Evolutionary conservation across 2,797 vertebrate species (phyloP), one percentile per base, ranked within the genome.

Genomic region (Cossypha niveicapilla): DNA sequence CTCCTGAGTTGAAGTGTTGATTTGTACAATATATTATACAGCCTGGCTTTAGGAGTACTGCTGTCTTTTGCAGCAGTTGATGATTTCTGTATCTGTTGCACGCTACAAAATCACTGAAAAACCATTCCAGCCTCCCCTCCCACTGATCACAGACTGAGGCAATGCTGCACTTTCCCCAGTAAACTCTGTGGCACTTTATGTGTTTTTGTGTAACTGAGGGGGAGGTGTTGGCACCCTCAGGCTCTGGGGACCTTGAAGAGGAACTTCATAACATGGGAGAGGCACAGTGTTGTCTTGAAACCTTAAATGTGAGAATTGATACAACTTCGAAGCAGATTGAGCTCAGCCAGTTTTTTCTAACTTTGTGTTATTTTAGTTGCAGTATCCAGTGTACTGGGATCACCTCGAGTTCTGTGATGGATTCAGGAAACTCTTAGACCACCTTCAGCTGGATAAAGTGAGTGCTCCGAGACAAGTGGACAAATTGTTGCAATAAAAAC

Each of bases 381-480:
- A 99, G 97, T 99, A 99, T 97, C 99, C 99, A 0, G 98, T 99
- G 71, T 99, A 99, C 96, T 99, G 99, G 99, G 99, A 99, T 92
- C 98, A 99, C 41, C 97, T 99, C 48, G 99, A 99, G 97, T 99
- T 99, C 97, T 99, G 99, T 92, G 99, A 99, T 45, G 99, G 99
- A 92, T 99, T 99, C 97, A 97, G 99, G 94, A 99, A 99, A 96
- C 98, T 99, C 80, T 97, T 99, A 42, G 99, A 99, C 95, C 99
- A 99, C 94, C 98, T 99, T 82, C 99, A 99, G 73, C 93, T 99
- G 93, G 99, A 99, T 97, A 99, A 99, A 98, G 99, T 99, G 92
- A 98, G 97, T 97, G 74, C 86, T 84, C 16, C 0, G 6, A 76
- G 79, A 51, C 15, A 45, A 44, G 37, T 41, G 28, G 47, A 62